Conservation (phyloP, 2,888 invertebrate genomes). For the Linnaemya tessellans region DNA sequence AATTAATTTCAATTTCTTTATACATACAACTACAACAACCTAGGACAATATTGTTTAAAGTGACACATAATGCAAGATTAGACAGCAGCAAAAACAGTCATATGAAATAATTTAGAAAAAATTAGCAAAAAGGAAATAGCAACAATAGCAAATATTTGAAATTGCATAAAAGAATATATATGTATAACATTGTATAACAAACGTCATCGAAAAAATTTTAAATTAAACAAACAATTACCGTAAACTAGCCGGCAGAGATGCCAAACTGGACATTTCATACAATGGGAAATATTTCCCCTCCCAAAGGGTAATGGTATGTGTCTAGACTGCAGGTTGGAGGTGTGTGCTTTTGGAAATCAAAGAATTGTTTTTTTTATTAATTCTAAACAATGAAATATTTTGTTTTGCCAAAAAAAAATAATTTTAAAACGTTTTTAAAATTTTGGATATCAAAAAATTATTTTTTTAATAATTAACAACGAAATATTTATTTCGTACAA, state of each 20-base stretch:
- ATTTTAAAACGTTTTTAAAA: too few relatives aligned
- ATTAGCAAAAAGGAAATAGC: slow-evolving; percentile 49
- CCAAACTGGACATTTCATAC: background rate
- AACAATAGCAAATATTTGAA: slow-evolving; percentile 51
- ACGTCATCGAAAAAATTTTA: slow-evolving; percentile 20
- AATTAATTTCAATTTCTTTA: background rate
- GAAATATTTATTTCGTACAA: too few relatives aligned
- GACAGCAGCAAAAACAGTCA: slow-evolving; percentile 30
- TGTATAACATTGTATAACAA: slow-evolving; percentile 1
- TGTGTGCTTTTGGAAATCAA: too few relatives aligned
- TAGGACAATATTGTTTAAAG: slow-evolving; percentile 83
- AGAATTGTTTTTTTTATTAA: too few relatives aligned
- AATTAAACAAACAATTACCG: background rate
- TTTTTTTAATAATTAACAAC: too few relatives aligned
- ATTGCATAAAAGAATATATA: slow-evolving; percentile 13
- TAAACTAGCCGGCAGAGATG: slow-evolving; percentile 1
- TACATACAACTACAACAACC: slow-evolving; percentile 73
- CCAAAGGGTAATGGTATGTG: too few relatives aligned
- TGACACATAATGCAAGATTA: slow-evolving; percentile 77
- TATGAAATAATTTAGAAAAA: slow-evolving; percentile 54
- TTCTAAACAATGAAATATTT: too few relatives aligned
- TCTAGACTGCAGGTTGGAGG: too few relatives aligned
- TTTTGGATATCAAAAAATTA: too few relatives aligned
- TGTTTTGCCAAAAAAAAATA: too few relatives aligned
- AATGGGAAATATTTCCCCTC: background rate